Evolutionary conservation across 2,797 vertebrate genomes (phyloP).

Genomic region (Melanotaenia trifasciata): DNA sequence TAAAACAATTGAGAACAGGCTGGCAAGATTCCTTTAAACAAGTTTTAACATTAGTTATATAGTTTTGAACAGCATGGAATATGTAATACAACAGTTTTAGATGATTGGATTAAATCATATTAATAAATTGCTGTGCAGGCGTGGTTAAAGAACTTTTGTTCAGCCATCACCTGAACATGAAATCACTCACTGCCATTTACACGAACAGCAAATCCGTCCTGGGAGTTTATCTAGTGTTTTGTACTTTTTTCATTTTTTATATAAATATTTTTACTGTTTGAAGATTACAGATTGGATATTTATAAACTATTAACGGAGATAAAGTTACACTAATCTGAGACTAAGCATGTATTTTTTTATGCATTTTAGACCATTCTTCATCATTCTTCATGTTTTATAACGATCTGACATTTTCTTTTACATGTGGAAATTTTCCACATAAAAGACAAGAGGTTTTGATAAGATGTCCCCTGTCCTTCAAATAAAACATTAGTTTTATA

Average conservation of each 20-base stretch:
- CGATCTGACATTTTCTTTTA: background rate
- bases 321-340: background rate
- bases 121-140: too few relatives aligned
- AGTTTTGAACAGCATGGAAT: background rate
- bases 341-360: background rate
- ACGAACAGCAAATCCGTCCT: too few relatives aligned
- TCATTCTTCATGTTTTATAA: background rate
- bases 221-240: too few relatives aligned
- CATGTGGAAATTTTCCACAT: background rate
- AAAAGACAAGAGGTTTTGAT: background rate
- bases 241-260: background rate
- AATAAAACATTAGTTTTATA: background rate
- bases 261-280: too few relatives aligned
- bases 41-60: background rate
- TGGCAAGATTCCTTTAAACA: background rate
- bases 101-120: too few relatives aligned
- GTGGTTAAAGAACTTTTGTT: too few relatives aligned
- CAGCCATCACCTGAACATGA: too few relatives aligned
- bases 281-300: too few relatives aligned
- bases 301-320: background rate
- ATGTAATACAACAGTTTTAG: too few relatives aligned
- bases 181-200: too few relatives aligned
- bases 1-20: too few relatives aligned
- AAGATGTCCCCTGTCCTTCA: background rate
- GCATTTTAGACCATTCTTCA: background rate